Conservation (phyloP, 2,113 vertebrate genomes). For the Ochotona princeps region DNA sequence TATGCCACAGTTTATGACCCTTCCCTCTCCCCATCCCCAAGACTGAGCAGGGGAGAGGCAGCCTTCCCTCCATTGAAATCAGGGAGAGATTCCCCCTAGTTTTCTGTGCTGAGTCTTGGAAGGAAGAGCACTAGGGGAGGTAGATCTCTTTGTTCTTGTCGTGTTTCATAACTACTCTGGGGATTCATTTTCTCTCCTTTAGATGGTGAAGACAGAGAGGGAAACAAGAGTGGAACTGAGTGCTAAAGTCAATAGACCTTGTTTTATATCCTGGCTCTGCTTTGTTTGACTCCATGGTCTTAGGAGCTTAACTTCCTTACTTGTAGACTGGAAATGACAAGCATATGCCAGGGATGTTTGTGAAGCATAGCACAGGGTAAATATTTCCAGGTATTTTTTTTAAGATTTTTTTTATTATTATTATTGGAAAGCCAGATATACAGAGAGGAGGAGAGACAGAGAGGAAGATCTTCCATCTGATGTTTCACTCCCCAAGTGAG, state of each 20-base stretch:
- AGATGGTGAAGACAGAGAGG: not conserved
- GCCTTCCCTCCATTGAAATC: too few species aligned
- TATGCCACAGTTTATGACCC: too few species aligned
- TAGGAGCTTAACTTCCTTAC: constrained; percentile 1
- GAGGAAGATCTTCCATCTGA: too few species aligned
- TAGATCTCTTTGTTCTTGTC: not conserved
- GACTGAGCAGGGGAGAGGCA: rapidly evolving
- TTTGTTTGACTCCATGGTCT: not conserved
- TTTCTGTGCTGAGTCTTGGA: not conserved
- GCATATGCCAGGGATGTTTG: not conserved
- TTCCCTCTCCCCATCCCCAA: not conserved
- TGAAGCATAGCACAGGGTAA: not conserved
- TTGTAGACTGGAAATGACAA: constrained; percentile 5
- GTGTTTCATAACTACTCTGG: not conserved
- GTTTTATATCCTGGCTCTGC: not conserved
- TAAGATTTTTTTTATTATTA: too few species aligned
- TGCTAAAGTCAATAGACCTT: not conserved
- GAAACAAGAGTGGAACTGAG: not conserved
- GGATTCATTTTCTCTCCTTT: not conserved
- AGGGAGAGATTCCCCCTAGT: not conserved
- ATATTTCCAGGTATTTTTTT: not conserved
- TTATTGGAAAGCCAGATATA: too few species aligned
- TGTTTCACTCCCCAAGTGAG: too few species aligned
- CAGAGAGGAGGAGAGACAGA: too few species aligned
- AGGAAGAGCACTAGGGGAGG: rapidly evolving